These are phyloP conservation scores for Drosophila lacteicornis DNA, from an alignment of 1,140 invertebrate species.

Conservation along the genomic window DNA sequence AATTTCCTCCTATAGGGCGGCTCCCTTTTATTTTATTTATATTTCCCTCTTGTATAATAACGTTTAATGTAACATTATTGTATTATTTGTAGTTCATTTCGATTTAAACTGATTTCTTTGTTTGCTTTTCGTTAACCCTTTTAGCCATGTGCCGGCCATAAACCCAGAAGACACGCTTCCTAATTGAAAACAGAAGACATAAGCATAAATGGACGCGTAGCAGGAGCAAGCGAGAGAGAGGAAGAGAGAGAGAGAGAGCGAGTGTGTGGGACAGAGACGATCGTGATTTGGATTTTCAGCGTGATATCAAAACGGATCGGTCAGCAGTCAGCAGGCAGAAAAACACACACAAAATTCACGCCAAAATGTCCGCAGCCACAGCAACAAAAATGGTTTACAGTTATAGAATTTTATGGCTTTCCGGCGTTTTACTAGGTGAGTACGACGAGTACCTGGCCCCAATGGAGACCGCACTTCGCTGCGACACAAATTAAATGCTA, in stretches of 20 bases:
- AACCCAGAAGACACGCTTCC: conserved; percentile 65
- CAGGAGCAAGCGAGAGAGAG: conserved; percentile 45
- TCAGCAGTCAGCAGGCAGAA: conserved; percentile 21
- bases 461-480: conserved; percentile 42
- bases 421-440: conserved; percentile 84
- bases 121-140: conserved; percentile 35
- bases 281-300: conserved; percentile 54
- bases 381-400: conserved; percentile 84
- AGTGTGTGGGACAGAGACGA: conserved; percentile 35
- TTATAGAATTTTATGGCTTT: conserved; percentile 85
- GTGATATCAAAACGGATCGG: conserved; percentile 38
- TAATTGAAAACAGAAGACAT: conserved; percentile 67
- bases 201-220: conserved; percentile 73
- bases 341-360: conserved; percentile 47
- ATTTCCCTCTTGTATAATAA: not conserved
- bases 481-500: conserved; percentile 75
- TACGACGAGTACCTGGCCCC: conserved; percentile 55
- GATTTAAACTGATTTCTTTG: conserved; percentile 17
- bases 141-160: conserved; percentile 79
- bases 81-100: conserved; percentile 33
- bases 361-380: conserved; percentile 80
- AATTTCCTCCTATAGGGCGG: too few species aligned
- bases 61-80: not conserved
- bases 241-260: conserved; percentile 17
- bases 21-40: not conserved